Evolutionary conservation across 2,113 vertebrate genomes (phyloP), one percentile per base, ranked within the genome.

Genomic region (Sander lucioperca): DNA sequence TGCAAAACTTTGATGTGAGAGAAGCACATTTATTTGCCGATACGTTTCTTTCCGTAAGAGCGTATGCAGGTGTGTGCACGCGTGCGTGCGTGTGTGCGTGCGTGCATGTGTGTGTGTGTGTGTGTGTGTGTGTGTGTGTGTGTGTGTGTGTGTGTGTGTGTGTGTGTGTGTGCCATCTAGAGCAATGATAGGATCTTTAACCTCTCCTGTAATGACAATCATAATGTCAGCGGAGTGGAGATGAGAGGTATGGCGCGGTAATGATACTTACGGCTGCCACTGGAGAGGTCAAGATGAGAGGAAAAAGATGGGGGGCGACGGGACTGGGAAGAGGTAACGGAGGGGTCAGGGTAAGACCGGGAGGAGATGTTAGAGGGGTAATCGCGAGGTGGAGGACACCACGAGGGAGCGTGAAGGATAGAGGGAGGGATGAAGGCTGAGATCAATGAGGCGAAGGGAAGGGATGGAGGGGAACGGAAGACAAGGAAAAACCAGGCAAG

Each of bases 151-250:
- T 25, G 25, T 25, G 25, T 25, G 25, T 25, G 25, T 25, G 25
- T 25, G 25, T 25, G 25, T 25, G 25, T 25, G 25, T 25, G 25
- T 25, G 45, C 13, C 81, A 83, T 59, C 79, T 6, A 15, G 27
- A 74, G 50, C 65, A 10, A 25, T 73, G 83, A 84, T 53, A 21
- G 75, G 83, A 73, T 83, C 81, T 81, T 89, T 87, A 87, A 92
- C 91, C 89, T 86, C 75, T 30, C 12, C 75, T 30, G 9, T 84
- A 74, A 92, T 71, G 88, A 71, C 79, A 69, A 74, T 75, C 74
- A 75, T 45, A 71, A 79, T 23, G 72, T 62, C 76, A 45, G 56
- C 2, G 33, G 66, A 62, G 85, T 30, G 18, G 72, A 57, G 4
- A 84, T 1, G 71, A 80, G 84, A 71, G 23, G 54, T 59, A 69